Evolutionary conservation across 2,113 vertebrate genomes (phyloP), one percentile per base, ranked within the genome.

Genomic region (Seriola aureovittata): DNA sequence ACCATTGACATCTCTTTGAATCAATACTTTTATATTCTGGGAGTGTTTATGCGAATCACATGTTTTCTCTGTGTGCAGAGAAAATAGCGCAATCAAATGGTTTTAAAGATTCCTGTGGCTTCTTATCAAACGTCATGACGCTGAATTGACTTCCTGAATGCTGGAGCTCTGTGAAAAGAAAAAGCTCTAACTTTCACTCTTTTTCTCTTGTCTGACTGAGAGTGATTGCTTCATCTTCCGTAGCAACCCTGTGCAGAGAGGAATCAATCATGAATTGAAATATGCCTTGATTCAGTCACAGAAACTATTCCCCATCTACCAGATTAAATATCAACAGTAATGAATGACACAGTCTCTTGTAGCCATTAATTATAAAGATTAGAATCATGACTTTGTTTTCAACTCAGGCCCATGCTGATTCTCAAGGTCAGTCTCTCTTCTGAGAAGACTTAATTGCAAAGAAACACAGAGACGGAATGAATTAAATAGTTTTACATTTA

Each of bases 331-430:
- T 80, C 81, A 62, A 52, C 62, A 50, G 14, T 89, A 91, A 88
- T 93, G 83, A 93, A 89, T 88, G 91, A 89, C 88, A 78, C 79
- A 32, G 71, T 60, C 58, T 81, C 67, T 71, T 46, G 62, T 68
- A 77, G 11, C 62, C 80, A 91, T 92, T 92, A 86, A 93, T 93
- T 88, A 89, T 19, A 78, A 64, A 87, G 88, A 92, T 90, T 82
- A 87, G 68, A 92, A 84, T 86, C 82, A 64, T 60, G 82, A 88
- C 80, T 89, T 82, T 87, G 86, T 75, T 89, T 91, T 88, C 64
- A 91, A 85, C 76, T 75, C 0, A 1, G 60, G 73, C 57, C 75
- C 72, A 48, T 0, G 42, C 68, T 19, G 59, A 71, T 63, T 76
- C 74, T 85, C 82, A 90, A 91, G 91, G 91, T 90, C 87, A 76